A percentile compares a stretch with the other conserved stretches of the same genome.
phyloP scores from a whole-genome alignment of 2,797 vertebrate species.

The Fringilla coelebs region DNA sequence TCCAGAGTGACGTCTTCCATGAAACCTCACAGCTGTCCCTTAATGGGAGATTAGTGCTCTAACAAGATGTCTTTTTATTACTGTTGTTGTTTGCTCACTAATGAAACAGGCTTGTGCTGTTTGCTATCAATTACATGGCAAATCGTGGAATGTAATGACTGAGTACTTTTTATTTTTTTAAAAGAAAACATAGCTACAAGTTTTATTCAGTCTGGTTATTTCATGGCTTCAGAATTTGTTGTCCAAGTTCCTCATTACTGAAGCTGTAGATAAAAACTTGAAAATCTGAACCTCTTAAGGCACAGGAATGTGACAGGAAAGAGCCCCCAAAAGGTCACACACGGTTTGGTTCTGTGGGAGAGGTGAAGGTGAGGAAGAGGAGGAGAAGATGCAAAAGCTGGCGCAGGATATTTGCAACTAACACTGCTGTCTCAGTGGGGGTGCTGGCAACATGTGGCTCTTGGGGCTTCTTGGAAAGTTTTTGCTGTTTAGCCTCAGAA shows the following conservation, averaged over 20 bases:
- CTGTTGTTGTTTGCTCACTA: background rate
- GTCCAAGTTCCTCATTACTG: background rate
- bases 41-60: background rate
- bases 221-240: background rate
- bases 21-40: background rate
- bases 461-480: background rate
- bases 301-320: background rate
- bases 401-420: background rate
- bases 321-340: background rate
- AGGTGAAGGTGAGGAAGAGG: background rate
- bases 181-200: fast-evolving
- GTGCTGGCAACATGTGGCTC: background rate
- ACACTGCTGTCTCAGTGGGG: background rate
- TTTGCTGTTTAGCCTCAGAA: background rate
- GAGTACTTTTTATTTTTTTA: no score
- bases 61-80: background rate
- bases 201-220: background rate
- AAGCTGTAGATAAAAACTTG: background rate
- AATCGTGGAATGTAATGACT: background rate
- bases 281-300: background rate
- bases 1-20: background rate
- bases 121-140: background rate
- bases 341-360: background rate
- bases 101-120: background rate
- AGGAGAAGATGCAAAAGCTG: background rate